Evolutionary conservation across 1,140 invertebrate species (phyloP).

Genomic region (Tenebrio molitor): DNA sequence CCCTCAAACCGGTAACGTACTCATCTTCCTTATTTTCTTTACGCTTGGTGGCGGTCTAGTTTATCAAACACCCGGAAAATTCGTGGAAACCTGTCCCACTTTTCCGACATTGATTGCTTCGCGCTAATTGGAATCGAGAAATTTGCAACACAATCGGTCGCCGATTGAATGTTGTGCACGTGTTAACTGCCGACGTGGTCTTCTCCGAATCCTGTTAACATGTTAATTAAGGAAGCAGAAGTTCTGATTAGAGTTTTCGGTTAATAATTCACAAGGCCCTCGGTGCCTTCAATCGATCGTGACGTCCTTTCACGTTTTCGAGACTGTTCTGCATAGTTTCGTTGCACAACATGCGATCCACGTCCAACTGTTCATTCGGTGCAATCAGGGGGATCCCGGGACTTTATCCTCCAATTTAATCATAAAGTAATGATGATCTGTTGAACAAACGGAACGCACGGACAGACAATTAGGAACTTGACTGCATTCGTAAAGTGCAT

Average conservation of each 20-base stretch:
- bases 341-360: neutral
- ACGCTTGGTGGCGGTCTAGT: too few species aligned
- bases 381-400: neutral
- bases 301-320: neutral
- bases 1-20: too few species aligned
- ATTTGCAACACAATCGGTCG: slow-evolving; percentile 16
- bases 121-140: slow-evolving; percentile 4
- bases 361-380: neutral
- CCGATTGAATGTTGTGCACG: slow-evolving; percentile 11
- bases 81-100: too few species aligned
- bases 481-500: too few species aligned
- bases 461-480: too few species aligned
- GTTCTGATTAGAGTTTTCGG: slow-evolving; percentile 31
- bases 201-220: slow-evolving; percentile 17
- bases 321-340: slow-evolving; percentile 10
- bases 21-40: too few species aligned
- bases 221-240: slow-evolving; percentile 29
- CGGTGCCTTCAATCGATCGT: slow-evolving; percentile 8
- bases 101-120: too few species aligned
- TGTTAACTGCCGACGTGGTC: slow-evolving; percentile 2
- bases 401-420: neutral
- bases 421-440: too few species aligned
- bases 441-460: too few species aligned
- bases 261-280: slow-evolving; percentile 24
- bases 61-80: too few species aligned